phyloP scores from a whole-genome alignment of 2,113 vertebrate genomes.

The Nymphicus hollandicus region DNA sequence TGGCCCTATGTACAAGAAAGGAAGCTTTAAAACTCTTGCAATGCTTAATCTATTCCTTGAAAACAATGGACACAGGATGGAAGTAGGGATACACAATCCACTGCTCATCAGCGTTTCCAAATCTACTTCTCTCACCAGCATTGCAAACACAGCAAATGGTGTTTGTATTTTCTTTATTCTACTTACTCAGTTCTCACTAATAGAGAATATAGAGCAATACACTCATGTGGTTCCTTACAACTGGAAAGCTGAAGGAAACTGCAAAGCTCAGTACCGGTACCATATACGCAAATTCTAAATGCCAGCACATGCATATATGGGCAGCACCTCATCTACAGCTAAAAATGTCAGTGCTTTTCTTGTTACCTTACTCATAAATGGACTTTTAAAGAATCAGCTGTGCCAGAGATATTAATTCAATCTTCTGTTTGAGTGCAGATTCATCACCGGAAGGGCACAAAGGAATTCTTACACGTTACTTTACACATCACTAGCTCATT shows the following conservation, averaged over 20 bases:
- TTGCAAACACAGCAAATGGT: not conserved
- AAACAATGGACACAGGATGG: not conserved
- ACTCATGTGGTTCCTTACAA: not conserved
- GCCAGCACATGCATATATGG: not conserved
- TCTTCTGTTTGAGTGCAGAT: not conserved
- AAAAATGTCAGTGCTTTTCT: not conserved
- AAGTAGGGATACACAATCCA: not conserved
- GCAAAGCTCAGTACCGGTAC: not conserved
- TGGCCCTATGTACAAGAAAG: not conserved
- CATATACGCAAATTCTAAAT: not conserved
- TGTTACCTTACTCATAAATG: constrained; percentile 1
- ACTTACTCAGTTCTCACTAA: not conserved
- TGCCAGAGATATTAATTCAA: not conserved
- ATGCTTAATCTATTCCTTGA: not conserved
- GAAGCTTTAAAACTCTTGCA: not conserved
- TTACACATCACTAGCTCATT: not conserved
- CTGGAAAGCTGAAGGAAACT: not conserved
- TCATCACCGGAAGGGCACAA: not conserved
- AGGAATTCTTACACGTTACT: not conserved
- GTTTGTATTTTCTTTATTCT: not conserved
- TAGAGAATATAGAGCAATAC: not conserved
- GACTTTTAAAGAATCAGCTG: not conserved
- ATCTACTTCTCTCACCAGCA: not conserved
- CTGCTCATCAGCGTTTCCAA: not conserved
- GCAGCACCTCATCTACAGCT: not conserved